Percentiles rank a stretch among this genome's conserved stretches.
These are phyloP conservation scores for Leucophenga maculata DNA, from an alignment of 2,888 invertebrate genomes.

Conservation along the genomic window DNA sequence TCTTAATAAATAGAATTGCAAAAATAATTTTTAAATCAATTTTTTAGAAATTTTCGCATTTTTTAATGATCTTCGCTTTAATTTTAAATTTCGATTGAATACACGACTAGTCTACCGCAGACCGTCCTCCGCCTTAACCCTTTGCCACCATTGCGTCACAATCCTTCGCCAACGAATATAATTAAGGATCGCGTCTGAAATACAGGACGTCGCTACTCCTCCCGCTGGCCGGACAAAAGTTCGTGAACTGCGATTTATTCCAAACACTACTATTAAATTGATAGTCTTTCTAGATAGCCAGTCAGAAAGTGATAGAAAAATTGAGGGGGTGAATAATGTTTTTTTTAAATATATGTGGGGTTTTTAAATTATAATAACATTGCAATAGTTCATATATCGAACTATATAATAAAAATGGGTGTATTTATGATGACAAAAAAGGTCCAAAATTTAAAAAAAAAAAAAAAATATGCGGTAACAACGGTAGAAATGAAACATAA, in stretches of 20 bases:
- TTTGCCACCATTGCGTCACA: constrained; percentile 22
- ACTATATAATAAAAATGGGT: no score
- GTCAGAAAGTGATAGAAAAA: no score
- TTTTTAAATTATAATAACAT: no score
- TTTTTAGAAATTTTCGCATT: neutral
- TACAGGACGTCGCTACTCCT: constrained; percentile 13
- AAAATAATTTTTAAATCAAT: constrained; percentile 9
- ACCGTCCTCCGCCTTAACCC: constrained; percentile 16
- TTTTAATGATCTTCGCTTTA: neutral
- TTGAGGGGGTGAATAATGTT: no score
- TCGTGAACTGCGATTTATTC: neutral
- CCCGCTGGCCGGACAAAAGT: constrained; percentile 7
- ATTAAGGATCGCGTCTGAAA: neutral
- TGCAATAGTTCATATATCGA: no score
- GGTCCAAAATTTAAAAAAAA: no score
- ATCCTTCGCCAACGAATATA: neutral
- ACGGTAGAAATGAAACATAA: no score
- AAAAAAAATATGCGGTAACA: no score
- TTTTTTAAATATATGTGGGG: no score
- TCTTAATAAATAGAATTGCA: constrained; percentile 9
- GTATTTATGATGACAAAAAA: no score
- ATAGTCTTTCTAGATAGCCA: no score
- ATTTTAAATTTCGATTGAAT: neutral
- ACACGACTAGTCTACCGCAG: neutral
- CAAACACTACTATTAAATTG: no score